Evolutionary conservation across 2,888 invertebrate genomes (phyloP).

Genomic region (Aleiodes leptofemur): DNA sequence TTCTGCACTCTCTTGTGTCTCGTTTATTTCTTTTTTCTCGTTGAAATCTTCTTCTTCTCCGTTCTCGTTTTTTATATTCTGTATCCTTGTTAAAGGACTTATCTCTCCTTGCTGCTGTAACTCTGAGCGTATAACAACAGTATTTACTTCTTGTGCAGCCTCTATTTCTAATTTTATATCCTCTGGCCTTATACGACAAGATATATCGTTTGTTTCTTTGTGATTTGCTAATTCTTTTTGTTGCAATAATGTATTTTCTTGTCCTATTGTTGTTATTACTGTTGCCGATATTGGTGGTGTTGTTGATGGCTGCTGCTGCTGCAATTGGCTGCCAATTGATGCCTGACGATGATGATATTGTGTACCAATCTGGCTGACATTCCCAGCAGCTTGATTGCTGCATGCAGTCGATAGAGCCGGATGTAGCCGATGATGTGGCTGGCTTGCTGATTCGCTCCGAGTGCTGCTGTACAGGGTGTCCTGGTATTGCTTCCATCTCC

Average conservation of each 20-base stretch:
- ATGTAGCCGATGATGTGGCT: conserved; percentile 68
- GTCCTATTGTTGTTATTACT: conserved; percentile 50
- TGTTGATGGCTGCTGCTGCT: conserved; percentile 48
- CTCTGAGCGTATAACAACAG: conserved; percentile 74
- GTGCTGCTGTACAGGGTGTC: conserved; percentile 80
- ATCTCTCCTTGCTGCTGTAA: conserved; percentile 53
- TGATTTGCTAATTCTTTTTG: conserved; percentile 60
- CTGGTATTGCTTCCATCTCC: conserved; percentile 97
- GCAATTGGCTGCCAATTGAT: conserved; percentile 51
- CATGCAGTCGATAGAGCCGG: conserved; percentile 63
- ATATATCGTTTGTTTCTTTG: conserved; percentile 55
- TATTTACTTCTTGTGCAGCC: conserved; percentile 74
- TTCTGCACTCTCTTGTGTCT: conserved; percentile 64
- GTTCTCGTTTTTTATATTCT: conserved; percentile 53
- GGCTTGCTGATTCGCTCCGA: conserved; percentile 72
- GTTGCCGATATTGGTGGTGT: conserved; percentile 49
- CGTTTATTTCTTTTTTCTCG: conserved; percentile 68
- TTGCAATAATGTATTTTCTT: conserved; percentile 48
- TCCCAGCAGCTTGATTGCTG: conserved; percentile 59
- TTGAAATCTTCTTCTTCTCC: conserved; percentile 61
- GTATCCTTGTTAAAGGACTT: conserved; percentile 52
- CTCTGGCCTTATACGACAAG: conserved; percentile 69
- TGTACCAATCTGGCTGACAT: conserved; percentile 61
- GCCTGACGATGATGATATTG: conserved; percentile 59
- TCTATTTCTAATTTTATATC: conserved; percentile 78